These are phyloP conservation scores for Zophobas morio DNA, from an alignment of 1,140 invertebrate genomes.

Conservation along the genomic window DNA sequence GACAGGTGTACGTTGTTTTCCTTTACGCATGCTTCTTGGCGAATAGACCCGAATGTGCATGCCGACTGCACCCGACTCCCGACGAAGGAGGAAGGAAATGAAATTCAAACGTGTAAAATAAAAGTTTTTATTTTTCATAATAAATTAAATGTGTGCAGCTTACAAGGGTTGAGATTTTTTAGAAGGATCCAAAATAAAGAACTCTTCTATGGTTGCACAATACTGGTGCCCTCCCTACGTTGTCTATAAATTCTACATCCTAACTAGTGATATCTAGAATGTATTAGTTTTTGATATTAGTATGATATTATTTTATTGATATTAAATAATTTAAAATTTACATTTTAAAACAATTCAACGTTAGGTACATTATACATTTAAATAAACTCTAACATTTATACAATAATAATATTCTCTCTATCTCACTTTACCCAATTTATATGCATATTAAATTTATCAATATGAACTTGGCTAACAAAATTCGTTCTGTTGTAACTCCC, in stretches of 20 bases:
- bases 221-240: conserved; percentile 15
- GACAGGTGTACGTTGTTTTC: conserved; percentile 23
- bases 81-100: neutral
- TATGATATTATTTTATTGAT: conserved; percentile 30
- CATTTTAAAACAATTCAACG: conserved; percentile 32
- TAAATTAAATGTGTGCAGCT: conserved; percentile 26
- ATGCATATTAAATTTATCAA: neutral
- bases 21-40: conserved; percentile 12
- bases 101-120: conserved; percentile 8
- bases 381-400: conserved; percentile 49
- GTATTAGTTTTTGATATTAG: conserved; percentile 28
- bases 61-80: neutral
- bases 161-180: neutral
- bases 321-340: conserved; percentile 23
- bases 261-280: conserved; percentile 12
- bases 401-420: conserved; percentile 26
- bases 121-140: conserved; percentile 34
- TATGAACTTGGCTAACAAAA: neutral
- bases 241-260: conserved; percentile 1
- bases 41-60: neutral
- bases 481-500: conserved; percentile 6
- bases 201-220: conserved; percentile 4
- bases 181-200: conserved; percentile 1
- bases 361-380: conserved; percentile 28
- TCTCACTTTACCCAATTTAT: neutral